A percentile compares a stretch with the other conserved stretches of the same genome.
Conservation (phyloP, 2,888 invertebrate species). For the Cancer borealis region DNA sequence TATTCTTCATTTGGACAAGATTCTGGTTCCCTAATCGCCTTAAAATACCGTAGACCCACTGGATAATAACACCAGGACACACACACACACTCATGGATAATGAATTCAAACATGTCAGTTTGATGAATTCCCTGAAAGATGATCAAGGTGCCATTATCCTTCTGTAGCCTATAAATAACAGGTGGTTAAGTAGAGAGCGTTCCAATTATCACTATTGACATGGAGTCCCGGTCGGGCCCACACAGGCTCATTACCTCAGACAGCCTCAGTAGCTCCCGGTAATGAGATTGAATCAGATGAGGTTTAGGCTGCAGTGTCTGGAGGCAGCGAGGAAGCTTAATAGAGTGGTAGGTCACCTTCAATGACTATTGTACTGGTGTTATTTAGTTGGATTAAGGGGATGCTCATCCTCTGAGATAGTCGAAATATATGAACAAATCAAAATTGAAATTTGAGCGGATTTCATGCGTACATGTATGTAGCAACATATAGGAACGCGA, state of each 20-base stretch:
- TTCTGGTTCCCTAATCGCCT: neutral
- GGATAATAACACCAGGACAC: neutral
- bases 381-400: neutral
- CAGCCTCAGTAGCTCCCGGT: constrained; percentile 8
- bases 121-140: neutral
- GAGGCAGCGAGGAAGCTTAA: neutral
- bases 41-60: neutral
- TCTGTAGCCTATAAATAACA: neutral
- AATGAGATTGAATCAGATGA: constrained; percentile 31
- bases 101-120: neutral
- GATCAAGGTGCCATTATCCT: neutral
- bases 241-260: neutral
- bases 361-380: neutral
- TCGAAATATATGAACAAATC: too few relatives aligned
- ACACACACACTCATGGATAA: neutral
- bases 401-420: too few relatives aligned
- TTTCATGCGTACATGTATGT: too few relatives aligned
- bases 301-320: neutral
- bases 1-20: neutral
- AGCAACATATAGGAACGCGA: too few relatives aligned
- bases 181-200: neutral
- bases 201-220: constrained; percentile 10
- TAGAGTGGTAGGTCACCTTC: neutral
- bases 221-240: neutral
- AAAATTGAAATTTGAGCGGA: too few relatives aligned